Conservation (phyloP, 2,888 invertebrate genomes). For the Chrysolina oricalcia region DNA sequence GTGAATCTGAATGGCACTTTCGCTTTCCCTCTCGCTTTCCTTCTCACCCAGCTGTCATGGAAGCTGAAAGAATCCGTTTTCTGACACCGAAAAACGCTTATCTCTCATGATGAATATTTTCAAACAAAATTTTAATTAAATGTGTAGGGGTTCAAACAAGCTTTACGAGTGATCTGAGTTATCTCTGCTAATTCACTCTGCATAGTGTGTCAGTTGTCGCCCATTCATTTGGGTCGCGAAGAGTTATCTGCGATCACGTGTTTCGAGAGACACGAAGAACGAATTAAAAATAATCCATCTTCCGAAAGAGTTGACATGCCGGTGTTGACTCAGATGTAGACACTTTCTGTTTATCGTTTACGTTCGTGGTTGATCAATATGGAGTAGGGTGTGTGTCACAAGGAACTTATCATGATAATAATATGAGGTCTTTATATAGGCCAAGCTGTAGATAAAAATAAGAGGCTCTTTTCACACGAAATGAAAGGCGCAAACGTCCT, state of each 20-base stretch:
- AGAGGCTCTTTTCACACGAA: too few relatives aligned
- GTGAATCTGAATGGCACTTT: background rate
- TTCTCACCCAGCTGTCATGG: background rate
- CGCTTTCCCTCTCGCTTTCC: background rate
- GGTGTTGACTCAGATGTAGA: background rate
- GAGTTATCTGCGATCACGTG: slow-evolving; percentile 16
- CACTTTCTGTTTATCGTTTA: background rate
- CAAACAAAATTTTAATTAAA: slow-evolving; percentile 16
- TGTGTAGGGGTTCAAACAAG: background rate
- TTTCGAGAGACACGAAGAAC: background rate
- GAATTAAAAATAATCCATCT: background rate
- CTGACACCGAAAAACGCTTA: slow-evolving; percentile 16
- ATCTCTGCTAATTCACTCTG: slow-evolving; percentile 20
- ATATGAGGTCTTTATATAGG: too few relatives aligned
- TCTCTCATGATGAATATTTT: slow-evolving; percentile 8
- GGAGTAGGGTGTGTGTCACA: too few relatives aligned
- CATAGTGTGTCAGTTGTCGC: slow-evolving; percentile 14
- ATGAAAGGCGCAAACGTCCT: too few relatives aligned
- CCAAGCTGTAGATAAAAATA: too few relatives aligned
- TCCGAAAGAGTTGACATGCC: background rate
- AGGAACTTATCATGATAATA: too few relatives aligned
- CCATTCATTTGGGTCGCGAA: slow-evolving; percentile 4
- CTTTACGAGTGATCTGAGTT: background rate
- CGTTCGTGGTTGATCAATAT: too few relatives aligned
- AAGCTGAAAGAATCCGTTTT: slow-evolving; percentile 14